A percentile compares a stretch with the other conserved stretches of the same genome.
These are phyloP conservation scores for Crotalus viridis DNA, from an alignment of 2,113 vertebrate species.

Conservation along the genomic window DNA sequence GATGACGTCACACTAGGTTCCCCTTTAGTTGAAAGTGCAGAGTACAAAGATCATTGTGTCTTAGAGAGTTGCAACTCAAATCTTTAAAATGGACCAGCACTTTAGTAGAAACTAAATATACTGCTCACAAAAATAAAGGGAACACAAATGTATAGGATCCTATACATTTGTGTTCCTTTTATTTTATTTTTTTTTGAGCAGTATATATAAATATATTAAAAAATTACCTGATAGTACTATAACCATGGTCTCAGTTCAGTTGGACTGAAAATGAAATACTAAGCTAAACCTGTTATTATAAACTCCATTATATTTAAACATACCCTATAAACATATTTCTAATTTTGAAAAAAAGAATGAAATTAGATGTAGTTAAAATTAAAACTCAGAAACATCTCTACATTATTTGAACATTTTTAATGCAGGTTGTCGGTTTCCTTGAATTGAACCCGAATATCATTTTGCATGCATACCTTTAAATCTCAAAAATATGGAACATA, in stretches of 20 bases:
- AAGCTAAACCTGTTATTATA: neutral
- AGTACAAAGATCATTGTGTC: neutral
- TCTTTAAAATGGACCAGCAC: neutral
- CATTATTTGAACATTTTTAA: neutral
- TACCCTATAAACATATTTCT: neutral
- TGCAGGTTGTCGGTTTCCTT: neutral
- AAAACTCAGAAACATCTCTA: neutral
- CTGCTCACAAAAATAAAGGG: no score
- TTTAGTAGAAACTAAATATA: neutral
- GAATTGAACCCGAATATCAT: neutral
- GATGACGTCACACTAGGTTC: no score
- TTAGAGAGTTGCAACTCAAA: neutral
- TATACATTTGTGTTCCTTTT: no score
- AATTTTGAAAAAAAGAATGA: neutral
- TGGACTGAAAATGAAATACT: neutral
- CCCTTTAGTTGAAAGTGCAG: neutral
- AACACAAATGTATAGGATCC: no score
- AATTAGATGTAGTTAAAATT: neutral
- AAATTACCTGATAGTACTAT: neutral
- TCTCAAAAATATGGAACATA: conserved; percentile 39
- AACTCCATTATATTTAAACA: neutral
- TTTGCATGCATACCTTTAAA: neutral
- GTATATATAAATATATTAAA: neutral
- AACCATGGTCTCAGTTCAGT: neutral
- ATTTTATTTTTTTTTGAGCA: no score